Percentiles rank a stretch among this genome's conserved stretches.
Evolutionary conservation across 2,888 invertebrate genomes (phyloP).

Genomic region (Zaprionus bogoriensis): DNA sequence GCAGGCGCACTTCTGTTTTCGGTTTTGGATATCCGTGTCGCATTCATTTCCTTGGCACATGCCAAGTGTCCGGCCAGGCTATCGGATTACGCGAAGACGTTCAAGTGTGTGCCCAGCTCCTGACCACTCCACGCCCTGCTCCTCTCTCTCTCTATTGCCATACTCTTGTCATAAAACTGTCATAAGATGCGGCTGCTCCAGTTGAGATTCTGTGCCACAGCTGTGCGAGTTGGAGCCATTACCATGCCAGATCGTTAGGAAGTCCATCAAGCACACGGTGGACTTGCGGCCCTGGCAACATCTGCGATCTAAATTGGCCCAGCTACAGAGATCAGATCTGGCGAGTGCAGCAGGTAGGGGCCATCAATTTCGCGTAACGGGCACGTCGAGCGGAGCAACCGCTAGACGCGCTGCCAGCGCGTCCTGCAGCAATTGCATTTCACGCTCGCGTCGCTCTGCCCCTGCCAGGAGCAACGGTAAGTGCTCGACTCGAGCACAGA

Average conservation of each 20-base stretch:
- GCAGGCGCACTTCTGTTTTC: slow-evolving; percentile 64
- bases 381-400: slow-evolving; percentile 41
- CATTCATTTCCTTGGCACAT: slow-evolving; percentile 72
- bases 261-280: slow-evolving; percentile 1
- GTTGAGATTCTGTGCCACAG: slow-evolving; percentile 40
- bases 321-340: slow-evolving; percentile 47
- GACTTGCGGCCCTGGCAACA: slow-evolving; percentile 36
- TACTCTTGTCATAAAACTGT: slow-evolving; percentile 29
- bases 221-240: slow-evolving; percentile 44
- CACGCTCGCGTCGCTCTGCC: slow-evolving; percentile 52
- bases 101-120: slow-evolving; percentile 53
- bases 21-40: slow-evolving; percentile 50
- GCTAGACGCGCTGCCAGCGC: slow-evolving; percentile 49
- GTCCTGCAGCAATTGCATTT: slow-evolving; percentile 63
- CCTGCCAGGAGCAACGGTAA: slow-evolving; percentile 51
- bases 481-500: slow-evolving; percentile 60
- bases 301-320: slow-evolving; percentile 76
- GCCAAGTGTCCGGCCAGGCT: slow-evolving; percentile 60
- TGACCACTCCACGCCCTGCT: not conserved
- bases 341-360: slow-evolving; percentile 34
- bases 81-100: slow-evolving; percentile 62
- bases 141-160: slow-evolving; percentile 36
- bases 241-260: slow-evolving; percentile 30
- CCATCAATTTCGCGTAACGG: slow-evolving; percentile 71
- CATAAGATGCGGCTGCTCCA: slow-evolving; percentile 21